Evolutionary conservation across 2,888 invertebrate species (phyloP).

Genomic region (Isotomurus palustris): DNA sequence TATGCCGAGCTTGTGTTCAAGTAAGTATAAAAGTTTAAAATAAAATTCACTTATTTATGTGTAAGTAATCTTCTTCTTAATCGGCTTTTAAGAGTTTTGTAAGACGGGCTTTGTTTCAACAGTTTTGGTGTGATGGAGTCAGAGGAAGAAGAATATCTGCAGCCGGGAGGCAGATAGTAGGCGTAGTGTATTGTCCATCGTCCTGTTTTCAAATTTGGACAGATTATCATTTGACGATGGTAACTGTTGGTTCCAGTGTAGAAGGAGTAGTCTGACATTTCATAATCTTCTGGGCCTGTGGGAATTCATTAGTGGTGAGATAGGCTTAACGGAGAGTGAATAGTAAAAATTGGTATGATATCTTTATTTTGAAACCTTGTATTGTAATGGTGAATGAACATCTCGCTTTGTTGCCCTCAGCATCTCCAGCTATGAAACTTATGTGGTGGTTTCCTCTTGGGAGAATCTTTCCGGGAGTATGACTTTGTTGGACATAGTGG

Average conservation of each 20-base stretch:
- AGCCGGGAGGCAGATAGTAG: conserved; percentile 46
- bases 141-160: conserved; percentile 37
- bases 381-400: conserved; percentile 63
- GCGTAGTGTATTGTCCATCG: conserved; percentile 46
- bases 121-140: conserved; percentile 43
- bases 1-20: too few species aligned
- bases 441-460: conserved; percentile 60
- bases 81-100: conserved; percentile 38
- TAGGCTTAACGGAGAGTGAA: conserved; percentile 41
- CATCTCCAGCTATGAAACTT: conserved; percentile 62
- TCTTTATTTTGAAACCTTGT: too few species aligned
- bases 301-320: background rate
- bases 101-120: conserved; percentile 44
- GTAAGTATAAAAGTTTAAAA: too few species aligned
- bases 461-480: conserved; percentile 58
- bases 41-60: conserved; percentile 8
- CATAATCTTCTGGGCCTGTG: conserved; percentile 43
- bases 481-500: conserved; percentile 53
- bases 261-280: conserved; percentile 45
- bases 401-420: conserved; percentile 59
- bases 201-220: conserved; percentile 46
- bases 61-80: conserved; percentile 36
- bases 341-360: too few species aligned
- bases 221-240: conserved; percentile 45
- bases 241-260: conserved; percentile 30